These are phyloP conservation scores for Ochropleura plecta DNA, from an alignment of 2,888 invertebrate species.

Conservation along the genomic window DNA sequence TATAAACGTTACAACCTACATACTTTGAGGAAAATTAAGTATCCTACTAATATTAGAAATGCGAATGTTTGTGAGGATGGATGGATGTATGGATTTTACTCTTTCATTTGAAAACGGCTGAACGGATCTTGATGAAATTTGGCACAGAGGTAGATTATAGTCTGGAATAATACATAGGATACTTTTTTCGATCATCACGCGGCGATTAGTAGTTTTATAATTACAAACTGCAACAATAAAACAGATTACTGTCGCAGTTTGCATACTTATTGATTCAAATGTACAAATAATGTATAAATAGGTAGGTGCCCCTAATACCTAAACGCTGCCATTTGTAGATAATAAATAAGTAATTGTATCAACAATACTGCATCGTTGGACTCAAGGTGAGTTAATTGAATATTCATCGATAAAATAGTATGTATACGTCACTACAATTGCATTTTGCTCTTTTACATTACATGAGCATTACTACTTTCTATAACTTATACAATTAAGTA, in stretches of 20 bases:
- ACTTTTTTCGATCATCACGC: too few species aligned
- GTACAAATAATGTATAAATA: background rate
- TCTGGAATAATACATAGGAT: too few species aligned
- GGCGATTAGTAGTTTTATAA: background rate
- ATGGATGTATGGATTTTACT: too few species aligned
- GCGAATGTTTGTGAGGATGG: too few species aligned
- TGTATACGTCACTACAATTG: background rate
- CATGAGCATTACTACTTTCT: background rate
- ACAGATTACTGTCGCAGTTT: background rate
- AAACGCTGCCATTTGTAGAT: background rate
- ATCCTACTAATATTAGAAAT: too few species aligned
- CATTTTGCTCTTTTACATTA: background rate
- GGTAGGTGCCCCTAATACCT: background rate
- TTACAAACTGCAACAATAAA: background rate
- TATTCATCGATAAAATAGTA: slow-evolving; percentile 16
- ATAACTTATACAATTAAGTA: background rate
- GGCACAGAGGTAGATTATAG: too few species aligned
- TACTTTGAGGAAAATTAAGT: too few species aligned
- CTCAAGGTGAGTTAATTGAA: slow-evolving; percentile 29
- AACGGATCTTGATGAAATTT: too few species aligned
- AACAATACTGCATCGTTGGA: background rate
- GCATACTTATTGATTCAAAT: slow-evolving; percentile 9
- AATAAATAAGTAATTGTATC: slow-evolving; percentile 10
- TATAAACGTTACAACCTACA: too few species aligned
- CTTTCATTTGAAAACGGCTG: too few species aligned